phyloP scores from a whole-genome alignment of 2,113 vertebrate genomes.

The Festucalex cinctus region DNA sequence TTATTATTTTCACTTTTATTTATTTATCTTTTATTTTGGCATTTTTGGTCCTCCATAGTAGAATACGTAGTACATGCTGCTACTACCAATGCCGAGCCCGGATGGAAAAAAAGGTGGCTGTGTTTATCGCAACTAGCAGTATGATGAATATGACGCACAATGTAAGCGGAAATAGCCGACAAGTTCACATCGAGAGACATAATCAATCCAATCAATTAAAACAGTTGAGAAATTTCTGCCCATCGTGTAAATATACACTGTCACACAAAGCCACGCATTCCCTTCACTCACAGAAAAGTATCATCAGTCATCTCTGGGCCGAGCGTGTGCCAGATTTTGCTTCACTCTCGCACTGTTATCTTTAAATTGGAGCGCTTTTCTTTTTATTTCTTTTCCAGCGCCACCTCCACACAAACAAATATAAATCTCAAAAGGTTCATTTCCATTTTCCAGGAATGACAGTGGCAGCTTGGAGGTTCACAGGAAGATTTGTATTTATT shows the following conservation, averaged over 20 bases:
- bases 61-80: too few relatives aligned
- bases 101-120: too few relatives aligned
- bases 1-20: too few relatives aligned
- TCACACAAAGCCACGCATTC: not conserved
- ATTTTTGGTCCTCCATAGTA: too few relatives aligned
- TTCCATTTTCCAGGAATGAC: not conserved
- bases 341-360: not conserved
- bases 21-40: too few relatives aligned
- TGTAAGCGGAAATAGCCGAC: too few relatives aligned
- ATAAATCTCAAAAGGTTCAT: constrained; percentile 13
- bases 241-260: too few relatives aligned
- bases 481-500: constrained; percentile 19
- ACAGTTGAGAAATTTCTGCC: not conserved
- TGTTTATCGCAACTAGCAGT: too few relatives aligned
- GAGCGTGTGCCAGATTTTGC: not conserved
- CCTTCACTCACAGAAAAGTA: not conserved
- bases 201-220: too few relatives aligned
- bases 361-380: constrained; percentile 5
- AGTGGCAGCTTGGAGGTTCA: constrained; percentile 6
- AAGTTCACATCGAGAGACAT: too few relatives aligned
- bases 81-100: too few relatives aligned
- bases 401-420: constrained; percentile 16
- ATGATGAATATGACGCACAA: too few relatives aligned
- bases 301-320: constrained; percentile 6
- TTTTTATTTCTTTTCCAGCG: constrained; percentile 10